These are phyloP conservation scores for Cottoperca gobio DNA, from an alignment of 2,797 vertebrate species.

Conservation along the genomic window DNA sequence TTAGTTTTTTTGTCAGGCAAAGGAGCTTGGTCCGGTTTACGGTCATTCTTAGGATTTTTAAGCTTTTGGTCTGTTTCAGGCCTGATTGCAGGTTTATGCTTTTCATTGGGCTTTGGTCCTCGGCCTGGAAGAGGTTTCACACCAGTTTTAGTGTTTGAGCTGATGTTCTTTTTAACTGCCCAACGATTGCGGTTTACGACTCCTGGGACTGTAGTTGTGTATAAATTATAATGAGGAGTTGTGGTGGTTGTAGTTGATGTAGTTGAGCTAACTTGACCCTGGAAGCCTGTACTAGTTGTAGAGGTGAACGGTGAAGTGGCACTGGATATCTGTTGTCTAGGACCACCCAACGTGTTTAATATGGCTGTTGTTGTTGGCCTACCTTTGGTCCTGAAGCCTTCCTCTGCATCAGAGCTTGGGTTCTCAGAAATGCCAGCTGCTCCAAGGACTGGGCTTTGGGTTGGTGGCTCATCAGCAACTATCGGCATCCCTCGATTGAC, in stretches of 20 bases:
- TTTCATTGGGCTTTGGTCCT: conserved; percentile 36
- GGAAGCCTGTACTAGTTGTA: conserved; percentile 22
- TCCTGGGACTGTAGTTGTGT: conserved; percentile 34
- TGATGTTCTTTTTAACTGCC: conserved; percentile 49
- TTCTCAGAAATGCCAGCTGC: conserved; percentile 17
- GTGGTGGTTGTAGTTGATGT: conserved; percentile 18
- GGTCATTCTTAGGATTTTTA: conserved; percentile 48
- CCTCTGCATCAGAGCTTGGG: not conserved
- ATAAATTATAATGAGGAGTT: conserved; percentile 24
- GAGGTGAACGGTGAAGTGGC: not conserved
- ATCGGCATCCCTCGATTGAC: conserved; percentile 21
- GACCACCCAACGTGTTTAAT: conserved; percentile 26
- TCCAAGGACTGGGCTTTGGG: conserved; percentile 22
- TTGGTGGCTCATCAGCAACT: conserved; percentile 26
- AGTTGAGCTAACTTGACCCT: conserved; percentile 21
- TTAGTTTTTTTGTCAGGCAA: conserved; percentile 44
- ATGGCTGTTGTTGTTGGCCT: conserved; percentile 13
- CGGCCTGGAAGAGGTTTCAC: conserved; percentile 34
- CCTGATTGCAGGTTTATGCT: conserved; percentile 45
- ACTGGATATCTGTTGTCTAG: conserved; percentile 19
- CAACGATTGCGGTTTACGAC: not conserved
- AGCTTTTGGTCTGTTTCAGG: conserved; percentile 40
- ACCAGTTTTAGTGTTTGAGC: conserved; percentile 34
- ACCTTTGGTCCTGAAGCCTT: conserved; percentile 17
- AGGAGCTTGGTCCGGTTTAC: conserved; percentile 46